Evolutionary conservation across 2,888 invertebrate species (phyloP).

Genomic region (Globia sparganii): DNA sequence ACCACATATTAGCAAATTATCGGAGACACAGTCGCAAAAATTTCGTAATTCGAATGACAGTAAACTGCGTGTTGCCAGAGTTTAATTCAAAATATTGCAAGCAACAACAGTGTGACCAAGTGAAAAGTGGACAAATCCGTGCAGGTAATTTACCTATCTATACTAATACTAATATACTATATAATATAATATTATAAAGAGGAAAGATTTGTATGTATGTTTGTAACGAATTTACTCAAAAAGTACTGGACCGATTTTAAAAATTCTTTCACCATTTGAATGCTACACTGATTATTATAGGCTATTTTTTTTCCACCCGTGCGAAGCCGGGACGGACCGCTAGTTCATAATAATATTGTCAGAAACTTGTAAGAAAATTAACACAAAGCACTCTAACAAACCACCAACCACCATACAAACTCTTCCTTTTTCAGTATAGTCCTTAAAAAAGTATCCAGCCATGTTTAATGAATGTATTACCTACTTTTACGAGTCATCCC

Average conservation of each 20-base stretch:
- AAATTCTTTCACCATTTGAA: too few species aligned
- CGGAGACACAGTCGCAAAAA: conserved; percentile 61
- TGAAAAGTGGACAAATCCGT: background rate
- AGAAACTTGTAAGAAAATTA: background rate
- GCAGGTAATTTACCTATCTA: background rate
- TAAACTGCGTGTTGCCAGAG: conserved; percentile 72
- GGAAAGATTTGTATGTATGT: too few species aligned
- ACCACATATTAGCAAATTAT: conserved; percentile 91
- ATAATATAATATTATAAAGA: too few species aligned
- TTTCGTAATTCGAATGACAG: conserved; percentile 68
- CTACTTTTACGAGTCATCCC: background rate
- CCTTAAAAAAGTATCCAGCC: background rate
- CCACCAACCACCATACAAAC: background rate
- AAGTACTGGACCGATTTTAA: too few species aligned
- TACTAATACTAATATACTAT: too few species aligned
- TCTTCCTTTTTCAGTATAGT: too few species aligned
- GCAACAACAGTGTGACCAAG: conserved; percentile 52
- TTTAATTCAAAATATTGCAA: conserved; percentile 50
- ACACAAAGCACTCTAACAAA: background rate
- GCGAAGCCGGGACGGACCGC: too few species aligned
- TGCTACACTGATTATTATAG: too few species aligned
- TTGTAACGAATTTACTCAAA: too few species aligned
- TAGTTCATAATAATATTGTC: background rate
- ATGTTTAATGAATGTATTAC: background rate
- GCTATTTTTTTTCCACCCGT: too few species aligned